Conservation (phyloP, 1,140 invertebrate species). For the Lepidostoma basale region DNA sequence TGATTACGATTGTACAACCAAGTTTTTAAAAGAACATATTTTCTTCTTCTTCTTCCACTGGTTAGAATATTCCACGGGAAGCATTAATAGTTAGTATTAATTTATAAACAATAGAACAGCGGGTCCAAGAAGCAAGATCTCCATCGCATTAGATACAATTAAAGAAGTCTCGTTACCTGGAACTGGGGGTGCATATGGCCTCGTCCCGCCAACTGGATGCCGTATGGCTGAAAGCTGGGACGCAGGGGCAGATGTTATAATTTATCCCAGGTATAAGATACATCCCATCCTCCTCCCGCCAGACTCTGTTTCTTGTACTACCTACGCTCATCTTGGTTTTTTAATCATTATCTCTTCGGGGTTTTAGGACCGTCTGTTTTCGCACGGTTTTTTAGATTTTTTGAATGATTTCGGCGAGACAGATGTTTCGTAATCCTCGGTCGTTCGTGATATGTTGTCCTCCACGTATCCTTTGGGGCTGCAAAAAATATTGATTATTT, state of each 20-base stretch:
- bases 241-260: constrained; percentile 3
- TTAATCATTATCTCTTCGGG: constrained; percentile 3
- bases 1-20: too few relatives aligned
- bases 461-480: too few relatives aligned
- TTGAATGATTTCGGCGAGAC: constrained; percentile 13
- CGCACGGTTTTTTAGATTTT: background rate
- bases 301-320: background rate
- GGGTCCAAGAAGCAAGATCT: background rate
- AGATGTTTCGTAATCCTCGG: too few relatives aligned
- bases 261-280: constrained; percentile 11
- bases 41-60: too few relatives aligned
- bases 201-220: constrained; percentile 7
- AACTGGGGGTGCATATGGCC: constrained; percentile 3
- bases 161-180: constrained; percentile 5
- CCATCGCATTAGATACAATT: background rate
- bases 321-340: constrained; percentile 20
- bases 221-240: background rate
- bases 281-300: constrained; percentile 1
- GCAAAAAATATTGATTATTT: too few relatives aligned
- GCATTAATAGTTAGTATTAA: too few relatives aligned
- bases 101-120: background rate
- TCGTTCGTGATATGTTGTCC: too few relatives aligned
- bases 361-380: constrained; percentile 18
- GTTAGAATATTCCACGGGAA: too few relatives aligned
- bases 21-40: too few relatives aligned